Conservation (phyloP, 1,140 invertebrate genomes). For the Nephila pilipes region DNA sequence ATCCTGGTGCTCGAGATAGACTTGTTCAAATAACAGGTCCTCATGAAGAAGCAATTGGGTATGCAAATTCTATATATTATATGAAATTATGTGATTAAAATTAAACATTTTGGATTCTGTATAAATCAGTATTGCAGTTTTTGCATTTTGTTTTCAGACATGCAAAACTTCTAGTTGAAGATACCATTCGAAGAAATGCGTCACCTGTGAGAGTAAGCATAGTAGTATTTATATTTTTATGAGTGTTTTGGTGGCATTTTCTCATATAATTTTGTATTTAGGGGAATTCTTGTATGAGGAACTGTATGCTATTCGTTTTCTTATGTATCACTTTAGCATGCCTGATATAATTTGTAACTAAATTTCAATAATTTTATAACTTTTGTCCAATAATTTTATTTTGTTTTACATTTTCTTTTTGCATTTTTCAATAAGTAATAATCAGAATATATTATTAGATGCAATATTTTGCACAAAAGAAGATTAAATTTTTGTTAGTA, state of each 20-base stretch:
- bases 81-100: neutral
- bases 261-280: too few relatives aligned
- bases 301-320: too few relatives aligned
- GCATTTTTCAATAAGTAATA: too few relatives aligned
- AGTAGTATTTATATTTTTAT: neutral
- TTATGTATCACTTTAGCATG: too few relatives aligned
- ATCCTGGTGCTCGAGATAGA: conserved; percentile 93
- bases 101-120: neutral
- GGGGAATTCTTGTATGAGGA: too few relatives aligned
- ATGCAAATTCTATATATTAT: conserved; percentile 82
- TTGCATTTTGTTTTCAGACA: conserved; percentile 84
- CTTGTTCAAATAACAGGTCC: conserved; percentile 93
- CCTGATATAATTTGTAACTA: too few relatives aligned
- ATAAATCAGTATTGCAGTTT: neutral
- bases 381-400: too few relatives aligned
- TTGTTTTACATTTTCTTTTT: too few relatives aligned
- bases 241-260: neutral
- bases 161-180: conserved; percentile 94
- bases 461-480: too few relatives aligned
- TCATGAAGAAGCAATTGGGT: conserved; percentile 94
- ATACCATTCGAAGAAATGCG: conserved; percentile 94
- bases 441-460: too few relatives aligned
- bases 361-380: too few relatives aligned
- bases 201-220: conserved; percentile 87
- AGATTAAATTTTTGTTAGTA: too few relatives aligned